These are phyloP conservation scores for Bos taurus DNA, from an alignment of 2,113 vertebrate genomes.

Conservation along the genomic window DNA sequence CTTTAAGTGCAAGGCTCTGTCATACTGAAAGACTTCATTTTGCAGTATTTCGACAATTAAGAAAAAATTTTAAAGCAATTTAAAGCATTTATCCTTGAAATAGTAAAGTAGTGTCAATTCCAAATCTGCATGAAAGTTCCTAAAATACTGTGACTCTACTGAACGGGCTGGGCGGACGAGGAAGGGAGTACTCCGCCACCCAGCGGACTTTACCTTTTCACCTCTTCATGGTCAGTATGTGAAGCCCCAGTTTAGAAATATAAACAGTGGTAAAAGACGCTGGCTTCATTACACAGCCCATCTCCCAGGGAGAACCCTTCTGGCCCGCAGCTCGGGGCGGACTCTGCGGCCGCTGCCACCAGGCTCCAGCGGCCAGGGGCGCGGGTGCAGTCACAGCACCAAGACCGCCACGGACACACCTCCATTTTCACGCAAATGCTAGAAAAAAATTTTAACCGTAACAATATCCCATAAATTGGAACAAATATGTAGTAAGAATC, in stretches of 20 bases:
- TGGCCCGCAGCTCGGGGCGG: background rate
- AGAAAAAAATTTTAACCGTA: background rate
- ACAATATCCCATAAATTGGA: background rate
- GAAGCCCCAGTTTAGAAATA: background rate
- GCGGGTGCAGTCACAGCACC: background rate
- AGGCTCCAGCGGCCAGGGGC: fast-evolving
- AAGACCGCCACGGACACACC: background rate
- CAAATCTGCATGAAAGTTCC: background rate
- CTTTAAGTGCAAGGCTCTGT: background rate
- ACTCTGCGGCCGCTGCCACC: background rate
- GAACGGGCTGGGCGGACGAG: background rate
- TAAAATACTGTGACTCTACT: background rate
- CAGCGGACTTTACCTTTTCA: background rate
- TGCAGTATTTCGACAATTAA: background rate
- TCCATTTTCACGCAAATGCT: background rate
- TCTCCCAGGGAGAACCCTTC: background rate
- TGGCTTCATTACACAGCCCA: background rate
- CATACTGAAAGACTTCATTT: background rate
- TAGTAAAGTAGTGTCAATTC: background rate
- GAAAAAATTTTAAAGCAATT: background rate
- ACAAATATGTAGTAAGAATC: background rate
- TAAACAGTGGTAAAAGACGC: background rate
- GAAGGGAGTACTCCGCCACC: background rate
- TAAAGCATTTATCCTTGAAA: background rate
- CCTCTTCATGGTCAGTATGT: background rate